Evolutionary conservation across 2,113 vertebrate species (phyloP).

Genomic region (Eleginops maclovinus): DNA sequence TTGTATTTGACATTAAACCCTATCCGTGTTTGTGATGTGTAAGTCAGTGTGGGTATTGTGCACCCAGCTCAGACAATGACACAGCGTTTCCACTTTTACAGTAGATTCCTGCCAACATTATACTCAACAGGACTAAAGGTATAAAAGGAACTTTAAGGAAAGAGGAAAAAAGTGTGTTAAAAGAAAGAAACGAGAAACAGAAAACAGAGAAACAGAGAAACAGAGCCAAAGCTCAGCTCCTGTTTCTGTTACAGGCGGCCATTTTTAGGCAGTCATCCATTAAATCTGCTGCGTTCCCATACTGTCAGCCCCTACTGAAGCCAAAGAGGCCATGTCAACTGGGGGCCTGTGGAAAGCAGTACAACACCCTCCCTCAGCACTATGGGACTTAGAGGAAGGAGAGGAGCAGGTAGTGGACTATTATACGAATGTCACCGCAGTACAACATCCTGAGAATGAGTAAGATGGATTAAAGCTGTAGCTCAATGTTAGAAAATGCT

Average conservation of each 20-base stretch:
- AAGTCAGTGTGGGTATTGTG: conserved; percentile 20
- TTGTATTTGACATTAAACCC: conserved; percentile 26
- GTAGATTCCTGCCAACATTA: conserved; percentile 46
- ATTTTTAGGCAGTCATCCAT: conserved; percentile 82
- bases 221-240: conserved; percentile 55
- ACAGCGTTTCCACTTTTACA: conserved; percentile 43
- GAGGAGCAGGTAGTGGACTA: conserved; percentile 48
- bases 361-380: conserved; percentile 34
- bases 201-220: conserved; percentile 22
- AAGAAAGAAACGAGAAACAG: conserved; percentile 40
- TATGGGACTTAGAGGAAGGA: conserved; percentile 43
- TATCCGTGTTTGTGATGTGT: conserved; percentile 8
- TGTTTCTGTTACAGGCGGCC: conserved; percentile 63
- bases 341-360: conserved; percentile 55
- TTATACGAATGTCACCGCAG: conserved; percentile 53
- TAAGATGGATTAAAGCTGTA: conserved; percentile 52
- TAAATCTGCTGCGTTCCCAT: conserved; percentile 73
- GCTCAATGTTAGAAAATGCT: conserved; percentile 36
- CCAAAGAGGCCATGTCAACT: conserved; percentile 73
- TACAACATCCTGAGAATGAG: conserved; percentile 46
- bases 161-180: conserved; percentile 49
- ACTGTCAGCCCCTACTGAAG: conserved; percentile 71
- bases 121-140: conserved; percentile 42
- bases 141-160: conserved; percentile 49
- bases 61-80: conserved; percentile 52